phyloP scores from a whole-genome alignment of 2,113 vertebrate genomes.

The Camelus dromedarius region DNA sequence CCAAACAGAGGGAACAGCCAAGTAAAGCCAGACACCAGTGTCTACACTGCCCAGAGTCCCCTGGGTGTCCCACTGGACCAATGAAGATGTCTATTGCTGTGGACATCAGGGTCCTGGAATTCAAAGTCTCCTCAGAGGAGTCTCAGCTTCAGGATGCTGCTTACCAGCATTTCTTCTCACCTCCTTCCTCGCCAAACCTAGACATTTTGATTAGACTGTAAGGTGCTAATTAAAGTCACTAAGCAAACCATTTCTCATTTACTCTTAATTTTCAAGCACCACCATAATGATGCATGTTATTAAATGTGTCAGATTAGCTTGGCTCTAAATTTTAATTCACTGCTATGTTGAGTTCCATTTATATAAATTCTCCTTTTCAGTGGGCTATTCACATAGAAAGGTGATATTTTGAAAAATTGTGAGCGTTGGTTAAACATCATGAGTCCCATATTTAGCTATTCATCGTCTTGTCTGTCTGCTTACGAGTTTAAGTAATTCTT shows the following conservation, averaged over 20 bases:
- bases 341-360: not conserved
- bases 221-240: slow-evolving; percentile 72
- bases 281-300: not conserved
- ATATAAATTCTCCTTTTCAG: not conserved
- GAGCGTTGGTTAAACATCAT: not conserved
- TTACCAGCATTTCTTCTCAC: not conserved
- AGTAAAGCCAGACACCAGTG: not conserved
- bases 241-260: not conserved
- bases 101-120: not conserved
- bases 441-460: not conserved
- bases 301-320: slow-evolving; percentile 64
- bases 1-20: not conserved
- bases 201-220: slow-evolving; percentile 38
- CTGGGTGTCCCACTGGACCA: not conserved
- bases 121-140: not conserved
- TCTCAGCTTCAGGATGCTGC: too few relatives aligned
- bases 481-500: slow-evolving; percentile 22
- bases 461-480: not conserved
- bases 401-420: slow-evolving; percentile 30
- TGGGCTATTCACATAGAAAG: not conserved
- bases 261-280: slow-evolving; percentile 39
- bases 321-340: slow-evolving; percentile 66
- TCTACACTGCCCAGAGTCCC: not conserved
- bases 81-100: not conserved
- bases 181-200: not conserved